Evolutionary conservation across 2,888 invertebrate species (phyloP).

Genomic region (Pimpla rufipes): DNA sequence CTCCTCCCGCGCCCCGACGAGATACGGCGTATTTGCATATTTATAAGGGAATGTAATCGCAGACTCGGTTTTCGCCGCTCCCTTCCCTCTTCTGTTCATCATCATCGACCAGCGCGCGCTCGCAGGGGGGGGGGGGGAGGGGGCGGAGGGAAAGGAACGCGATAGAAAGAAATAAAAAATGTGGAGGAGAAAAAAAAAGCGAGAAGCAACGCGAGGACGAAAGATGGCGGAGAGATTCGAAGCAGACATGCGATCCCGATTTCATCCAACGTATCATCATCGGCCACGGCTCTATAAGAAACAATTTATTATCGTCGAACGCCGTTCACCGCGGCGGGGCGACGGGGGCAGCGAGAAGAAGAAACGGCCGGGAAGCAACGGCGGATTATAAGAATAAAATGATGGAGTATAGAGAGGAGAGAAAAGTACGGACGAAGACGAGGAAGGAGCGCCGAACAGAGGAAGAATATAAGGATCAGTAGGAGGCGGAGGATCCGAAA

Average conservation of each 20-base stretch:
- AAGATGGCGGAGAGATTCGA: constrained; percentile 85
- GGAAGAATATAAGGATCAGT: constrained; percentile 53
- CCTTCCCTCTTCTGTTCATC: constrained; percentile 61
- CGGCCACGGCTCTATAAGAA: constrained; percentile 72
- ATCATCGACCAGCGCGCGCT: constrained; percentile 39
- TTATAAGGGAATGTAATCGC: constrained; percentile 85
- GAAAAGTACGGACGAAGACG: constrained; percentile 31
- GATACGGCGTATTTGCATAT: constrained; percentile 84
- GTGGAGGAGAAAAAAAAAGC: constrained; percentile 46
- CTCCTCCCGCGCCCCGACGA: constrained; percentile 74
- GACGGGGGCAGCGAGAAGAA: constrained; percentile 70
- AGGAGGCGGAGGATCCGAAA: constrained; percentile 49
- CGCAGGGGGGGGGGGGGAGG: constrained; percentile 31
- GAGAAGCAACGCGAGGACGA: constrained; percentile 76
- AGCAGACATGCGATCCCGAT: constrained; percentile 85
- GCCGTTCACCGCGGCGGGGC: constrained; percentile 56
- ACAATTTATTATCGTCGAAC: constrained; percentile 74
- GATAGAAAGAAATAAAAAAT: constrained; percentile 54
- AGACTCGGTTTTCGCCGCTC: constrained; percentile 84
- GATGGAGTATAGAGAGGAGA: constrained; percentile 65
- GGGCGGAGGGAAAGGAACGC: constrained; percentile 46
- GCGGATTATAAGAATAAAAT: constrained; percentile 66
- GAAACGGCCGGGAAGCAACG: constrained; percentile 55
- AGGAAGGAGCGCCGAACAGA: constrained; percentile 46
- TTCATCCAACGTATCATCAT: constrained; percentile 78